Conservation (phyloP, 2,113 vertebrate genomes). For the Lepisosteus oculatus region DNA sequence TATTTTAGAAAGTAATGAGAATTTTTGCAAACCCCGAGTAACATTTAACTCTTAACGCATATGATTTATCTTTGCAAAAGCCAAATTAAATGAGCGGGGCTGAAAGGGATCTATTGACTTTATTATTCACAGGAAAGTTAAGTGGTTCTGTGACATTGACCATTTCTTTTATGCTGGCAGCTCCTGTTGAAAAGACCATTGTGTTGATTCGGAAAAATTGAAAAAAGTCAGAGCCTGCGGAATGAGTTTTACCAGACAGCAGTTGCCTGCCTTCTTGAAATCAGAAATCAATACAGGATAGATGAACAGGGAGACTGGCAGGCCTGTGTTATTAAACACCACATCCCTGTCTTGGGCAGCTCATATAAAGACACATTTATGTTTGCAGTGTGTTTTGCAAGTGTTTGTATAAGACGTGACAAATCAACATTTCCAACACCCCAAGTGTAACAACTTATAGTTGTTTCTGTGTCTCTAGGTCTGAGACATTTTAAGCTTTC, state of each 20-base stretch:
- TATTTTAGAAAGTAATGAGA: no score
- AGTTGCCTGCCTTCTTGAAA: background rate
- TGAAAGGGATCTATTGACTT: no score
- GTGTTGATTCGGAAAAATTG: constrained; percentile 15
- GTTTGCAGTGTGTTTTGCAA: background rate
- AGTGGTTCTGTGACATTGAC: no score
- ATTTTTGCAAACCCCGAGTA: no score
- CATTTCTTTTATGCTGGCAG: no score
- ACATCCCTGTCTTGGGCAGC: background rate
- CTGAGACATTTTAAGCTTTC: constrained; percentile 23
- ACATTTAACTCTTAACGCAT: no score
- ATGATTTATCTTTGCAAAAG: no score
- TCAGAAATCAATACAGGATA: constrained; percentile 6
- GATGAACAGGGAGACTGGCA: background rate
- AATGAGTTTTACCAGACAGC: background rate
- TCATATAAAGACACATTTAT: background rate
- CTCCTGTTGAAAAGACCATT: background rate
- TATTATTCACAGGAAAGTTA: no score
- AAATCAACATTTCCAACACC: no score
- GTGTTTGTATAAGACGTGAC: background rate
- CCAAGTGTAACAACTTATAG: no score
- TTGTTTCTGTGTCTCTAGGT: background rate
- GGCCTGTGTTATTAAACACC: background rate
- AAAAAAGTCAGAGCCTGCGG: no score
- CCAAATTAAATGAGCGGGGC: no score